These are phyloP conservation scores for Drosophila equinoxialis DNA, from an alignment of 1,140 invertebrate genomes.

Conservation along the genomic window DNA sequence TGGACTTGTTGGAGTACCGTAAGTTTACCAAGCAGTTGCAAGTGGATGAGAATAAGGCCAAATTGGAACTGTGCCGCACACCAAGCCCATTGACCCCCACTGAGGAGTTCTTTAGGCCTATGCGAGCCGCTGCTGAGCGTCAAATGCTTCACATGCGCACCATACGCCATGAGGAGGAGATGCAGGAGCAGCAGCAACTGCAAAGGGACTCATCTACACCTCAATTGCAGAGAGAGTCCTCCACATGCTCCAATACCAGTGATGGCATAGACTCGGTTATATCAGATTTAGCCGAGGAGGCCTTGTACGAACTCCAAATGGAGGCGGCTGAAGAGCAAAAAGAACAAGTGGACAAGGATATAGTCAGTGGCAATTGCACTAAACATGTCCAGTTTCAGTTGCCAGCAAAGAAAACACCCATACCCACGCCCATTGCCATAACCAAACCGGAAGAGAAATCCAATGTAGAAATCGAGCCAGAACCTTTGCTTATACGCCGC, in stretches of 20 bases:
- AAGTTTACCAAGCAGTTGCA: constrained; percentile 65
- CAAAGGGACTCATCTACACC: constrained; percentile 12
- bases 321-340: constrained; percentile 67
- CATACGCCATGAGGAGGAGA: constrained; percentile 67
- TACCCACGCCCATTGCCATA: neutral
- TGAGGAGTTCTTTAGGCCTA: constrained; percentile 67
- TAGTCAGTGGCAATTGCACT: neutral
- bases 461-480: constrained; percentile 3
- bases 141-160: constrained; percentile 62
- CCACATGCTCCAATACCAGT: constrained; percentile 75
- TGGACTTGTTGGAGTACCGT: constrained; percentile 61
- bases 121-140: constrained; percentile 64
- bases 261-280: constrained; percentile 79
- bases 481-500: constrained; percentile 60
- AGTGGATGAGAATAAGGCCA: constrained; percentile 58
- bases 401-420: constrained; percentile 35
- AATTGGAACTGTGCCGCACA: constrained; percentile 55
- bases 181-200: constrained; percentile 35
- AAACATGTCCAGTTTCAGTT: constrained; percentile 67
- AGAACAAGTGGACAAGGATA: constrained; percentile 31
- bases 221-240: constrained; percentile 52
- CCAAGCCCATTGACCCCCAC: constrained; percentile 69
- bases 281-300: constrained; percentile 77
- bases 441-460: constrained; percentile 9
- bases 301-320: constrained; percentile 67